Base-by-base conservation (phyloP, 2,888 invertebrate genomes). In the Mystacides longicornis region DNA sequence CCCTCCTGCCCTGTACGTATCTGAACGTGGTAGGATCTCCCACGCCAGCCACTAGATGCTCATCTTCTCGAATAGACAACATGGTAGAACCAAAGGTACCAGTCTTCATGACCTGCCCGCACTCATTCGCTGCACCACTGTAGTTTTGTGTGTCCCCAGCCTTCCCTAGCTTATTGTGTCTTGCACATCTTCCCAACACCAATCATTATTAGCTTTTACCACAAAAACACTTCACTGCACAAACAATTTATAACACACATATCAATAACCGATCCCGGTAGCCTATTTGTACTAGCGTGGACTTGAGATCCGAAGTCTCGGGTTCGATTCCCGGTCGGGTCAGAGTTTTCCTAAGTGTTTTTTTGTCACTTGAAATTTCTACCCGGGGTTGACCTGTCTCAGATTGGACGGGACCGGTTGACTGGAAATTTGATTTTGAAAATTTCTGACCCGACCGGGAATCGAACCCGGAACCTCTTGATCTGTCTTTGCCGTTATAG, bases 21-120 rank as follows among this genome's bases (percentile, higher is more conserved):
- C 48, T 59, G 54, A 57, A 57, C 52, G 50, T 49, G 54, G 59
- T 52, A 23, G 56, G 56, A 33, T 57, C 59, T 20, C 57, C 57
- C 19, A 48, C 55, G 16, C 37, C 54, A 31, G 57, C 53, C 37
- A 49, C 54, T 52, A 52, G 54, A 52, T 52, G 59, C 47, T 45
- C 51, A 27, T 47, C 50, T 37, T 27, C 49, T 27, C 52, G 45
- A 51, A 47, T 57, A 52, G 57, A 60, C 59, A 57, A 55, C 52
- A 57, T 57, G 57, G 37, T 57, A 57, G 59, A 60, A 52, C 59
- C 59, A 55, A 60, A 60, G 59, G 59, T 60, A 37, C 37, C 3
- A 3, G 16, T 37, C 14, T n/a, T 37, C 37, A 37, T n/a, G 37
- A 37, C 16, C 16, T 14, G 37, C 37, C 14, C 37, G 16, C 14